Conservation (phyloP, 2,888 invertebrate species). For the Ctena decussata region DNA sequence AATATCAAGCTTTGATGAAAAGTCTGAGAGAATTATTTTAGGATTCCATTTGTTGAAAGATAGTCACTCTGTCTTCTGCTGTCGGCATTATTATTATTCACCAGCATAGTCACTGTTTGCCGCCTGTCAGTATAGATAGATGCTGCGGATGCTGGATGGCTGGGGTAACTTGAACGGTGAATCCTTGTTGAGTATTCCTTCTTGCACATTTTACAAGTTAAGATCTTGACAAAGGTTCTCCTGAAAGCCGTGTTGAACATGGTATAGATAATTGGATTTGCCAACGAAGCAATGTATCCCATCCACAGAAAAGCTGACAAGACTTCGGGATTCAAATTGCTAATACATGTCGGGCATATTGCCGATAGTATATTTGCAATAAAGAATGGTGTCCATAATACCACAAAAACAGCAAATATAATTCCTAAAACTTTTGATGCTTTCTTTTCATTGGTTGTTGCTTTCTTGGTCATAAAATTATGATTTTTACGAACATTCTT, state of each 20-base stretch:
- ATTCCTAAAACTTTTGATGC: constrained; percentile 86
- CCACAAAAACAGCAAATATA: constrained; percentile 86
- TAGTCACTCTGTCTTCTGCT: not conserved
- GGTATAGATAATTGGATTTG: constrained; percentile 86
- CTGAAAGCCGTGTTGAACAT: constrained; percentile 86
- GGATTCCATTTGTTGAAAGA: not conserved
- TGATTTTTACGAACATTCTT: constrained; percentile 51
- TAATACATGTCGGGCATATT: constrained; percentile 78
- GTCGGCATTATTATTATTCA: constrained; percentile 57
- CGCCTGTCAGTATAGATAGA: constrained; percentile 73
- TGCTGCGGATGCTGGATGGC: constrained; percentile 61
- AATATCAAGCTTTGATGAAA: too few species aligned
- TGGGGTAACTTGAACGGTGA: constrained; percentile 63
- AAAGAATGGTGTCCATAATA: constrained; percentile 86
- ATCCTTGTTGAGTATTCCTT: constrained; percentile 48
- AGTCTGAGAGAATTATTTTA: too few species aligned
- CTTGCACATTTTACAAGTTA: constrained; percentile 79
- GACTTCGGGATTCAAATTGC: constrained; percentile 74
- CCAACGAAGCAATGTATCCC: constrained; percentile 85
- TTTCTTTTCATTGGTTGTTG: constrained; percentile 85
- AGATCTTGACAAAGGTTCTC: constrained; percentile 82
- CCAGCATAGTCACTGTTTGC: constrained; percentile 75
- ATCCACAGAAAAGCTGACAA: constrained; percentile 86
- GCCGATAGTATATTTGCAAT: constrained; percentile 83
- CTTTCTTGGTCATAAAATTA: constrained; percentile 76